Evolutionary conservation across 2,113 vertebrate species (phyloP), one percentile per base, ranked within the genome.

Genomic region (Caranx melampygus): DNA sequence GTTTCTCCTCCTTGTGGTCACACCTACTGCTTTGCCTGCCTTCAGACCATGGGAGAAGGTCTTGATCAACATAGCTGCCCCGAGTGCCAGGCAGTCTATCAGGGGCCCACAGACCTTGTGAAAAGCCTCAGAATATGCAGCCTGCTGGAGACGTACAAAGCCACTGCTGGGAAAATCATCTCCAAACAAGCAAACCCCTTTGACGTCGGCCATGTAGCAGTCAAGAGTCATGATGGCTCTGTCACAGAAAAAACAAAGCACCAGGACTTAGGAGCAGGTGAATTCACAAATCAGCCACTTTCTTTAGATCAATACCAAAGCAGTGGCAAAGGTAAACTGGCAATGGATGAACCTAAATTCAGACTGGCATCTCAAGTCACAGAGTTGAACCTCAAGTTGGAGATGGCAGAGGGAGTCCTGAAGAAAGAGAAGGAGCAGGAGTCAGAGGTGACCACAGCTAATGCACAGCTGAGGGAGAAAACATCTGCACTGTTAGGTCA

Each of bases 1-100:
- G 86, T 92, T 15, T 88, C 85, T 59, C 91, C 95, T 20, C 92
- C 91, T 42, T 95, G 94, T 26, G 91, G 91, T 40, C 94, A 95
- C 70, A 77, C 87, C 54, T 94, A 91, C 81, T 95, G 94, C 71
- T 21, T 79, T 4, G n/a, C 59, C 37, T 95, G 93, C 71, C 92
- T 95, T 42, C 75, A 92, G 73, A 82, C 82, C n/a, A 82, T 92
- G 77, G 85, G 33, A 12, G 67, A 90, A 61, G 89, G 87, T 15
- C 80, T 90, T 0, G 92, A 91, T 76, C 81, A 73, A 4, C 86
- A 90, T 79, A 79, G 59, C 68, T 97, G 96, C 67, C 95, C 94
- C 0, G 69, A 92, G 13, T 96, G 95, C 82, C 91, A 92, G 60
- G 14, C 75, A 3, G 34, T 83, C 44, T 93, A 93, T 57, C 64